Base-by-base conservation (phyloP, 2,888 invertebrate genomes). In the Sussaba pulchella region DNA sequence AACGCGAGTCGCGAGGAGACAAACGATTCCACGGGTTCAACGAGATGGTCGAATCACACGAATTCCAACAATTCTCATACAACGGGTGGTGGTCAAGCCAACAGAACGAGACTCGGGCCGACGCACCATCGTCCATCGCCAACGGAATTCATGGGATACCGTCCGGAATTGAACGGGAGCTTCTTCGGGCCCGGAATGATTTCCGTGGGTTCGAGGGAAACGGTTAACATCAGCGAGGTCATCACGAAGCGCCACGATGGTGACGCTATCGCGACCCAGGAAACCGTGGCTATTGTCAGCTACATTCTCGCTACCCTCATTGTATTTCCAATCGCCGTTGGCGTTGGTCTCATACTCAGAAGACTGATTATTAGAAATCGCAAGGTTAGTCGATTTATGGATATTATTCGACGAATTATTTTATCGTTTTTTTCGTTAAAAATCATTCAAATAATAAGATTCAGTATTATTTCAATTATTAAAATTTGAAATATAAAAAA, bases 351-450 rank as follows among this genome's bases (percentile, higher is more conserved):
- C 84, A 92, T 92, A 82, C 88, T 92, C 74, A 90, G 92, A 91
- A 91, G 92, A 91, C 90, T 92, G 91, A 91, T 92, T 85, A 89
- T 92, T 89, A 92, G 89, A 86, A 92, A 92, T 89, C 91, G 92
- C 87, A 92, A 92, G 91, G 92, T 92, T 14, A 17, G 47, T 26
- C n/a, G 39, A 17, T 72, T 19, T 47, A 45, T 54, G 14, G n/a
- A n/a, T n/a, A 47, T 61, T 47, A 1, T 17, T 47, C 21, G 39
- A 19, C 19, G 41, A 47, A 39, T 10, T 24, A 57, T 57, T 50
- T 50, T 50, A 6, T 36, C 9, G 31, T 59, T 59, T 43, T 39
- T 47, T 31, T 43, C 4, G 1, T 45, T 43, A 24, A 14, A 0
- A 43, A 41, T 41, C 47, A 31, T 24, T 36, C n/a, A n/a, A 31